Percentiles rank a stretch among this genome's conserved stretches.
Conservation (phyloP, 2,113 vertebrate species). For the Heterochromis multidens region DNA sequence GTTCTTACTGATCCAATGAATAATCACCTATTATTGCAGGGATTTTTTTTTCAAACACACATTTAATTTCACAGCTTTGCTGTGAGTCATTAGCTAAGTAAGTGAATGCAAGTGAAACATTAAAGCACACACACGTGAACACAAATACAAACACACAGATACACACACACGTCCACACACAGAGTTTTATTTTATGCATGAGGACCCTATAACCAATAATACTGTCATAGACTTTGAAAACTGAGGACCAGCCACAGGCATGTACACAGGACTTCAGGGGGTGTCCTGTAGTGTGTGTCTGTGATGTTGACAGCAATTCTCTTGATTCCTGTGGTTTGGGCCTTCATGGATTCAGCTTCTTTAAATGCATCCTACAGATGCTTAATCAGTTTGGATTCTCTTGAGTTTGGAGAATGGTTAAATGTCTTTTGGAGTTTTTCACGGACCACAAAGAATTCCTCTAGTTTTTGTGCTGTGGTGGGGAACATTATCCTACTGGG, state of each 20-base stretch:
- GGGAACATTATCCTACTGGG: not conserved
- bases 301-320: not conserved
- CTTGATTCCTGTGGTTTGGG: not conserved
- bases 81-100: not conserved
- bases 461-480: not conserved
- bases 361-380: not conserved
- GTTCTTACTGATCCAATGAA: not conserved
- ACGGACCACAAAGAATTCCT: not conserved
- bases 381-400: not conserved
- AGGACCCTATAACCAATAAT: not conserved
- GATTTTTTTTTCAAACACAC: not conserved
- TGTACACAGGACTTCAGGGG: not conserved
- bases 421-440: not conserved
- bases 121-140: not conserved
- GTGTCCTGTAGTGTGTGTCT: not conserved
- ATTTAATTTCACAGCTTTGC: conserved; percentile 3
- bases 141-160: not conserved
- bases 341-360: not conserved
- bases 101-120: not conserved
- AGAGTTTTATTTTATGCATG: not conserved
- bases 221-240: not conserved
- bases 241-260: not conserved
- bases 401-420: not conserved
- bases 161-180: not conserved
- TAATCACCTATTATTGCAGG: not conserved